Conservation (phyloP, 2,888 invertebrate species). For the Hybos culiciformis region DNA sequence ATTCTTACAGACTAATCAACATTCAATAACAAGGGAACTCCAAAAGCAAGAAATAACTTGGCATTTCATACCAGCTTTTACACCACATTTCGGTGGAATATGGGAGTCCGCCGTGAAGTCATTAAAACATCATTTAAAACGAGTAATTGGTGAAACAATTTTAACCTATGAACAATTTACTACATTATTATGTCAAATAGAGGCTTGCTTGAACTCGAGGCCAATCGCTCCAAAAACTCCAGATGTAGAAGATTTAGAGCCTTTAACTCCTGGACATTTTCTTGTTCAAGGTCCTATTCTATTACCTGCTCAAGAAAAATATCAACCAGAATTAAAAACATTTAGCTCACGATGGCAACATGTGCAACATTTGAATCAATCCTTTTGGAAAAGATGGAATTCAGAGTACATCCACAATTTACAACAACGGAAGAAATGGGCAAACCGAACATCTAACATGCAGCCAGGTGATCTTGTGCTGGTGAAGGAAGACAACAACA, state of each 20-base stretch:
- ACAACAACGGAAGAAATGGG: constrained; percentile 18
- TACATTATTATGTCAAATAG: constrained; percentile 17
- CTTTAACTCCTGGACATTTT: constrained; percentile 9
- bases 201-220: constrained; percentile 18
- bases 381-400: constrained; percentile 17
- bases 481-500: constrained; percentile 16
- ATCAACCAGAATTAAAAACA: no score
- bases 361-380: constrained; percentile 15
- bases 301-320: constrained; percentile 7
- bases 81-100: constrained; percentile 21
- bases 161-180: constrained; percentile 19
- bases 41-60: background rate
- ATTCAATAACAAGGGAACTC: constrained; percentile 18
- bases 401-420: constrained; percentile 17
- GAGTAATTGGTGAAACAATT: constrained; percentile 14
- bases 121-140: constrained; percentile 18
- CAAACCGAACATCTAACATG: constrained; percentile 2
- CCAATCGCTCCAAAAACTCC: constrained; percentile 14
- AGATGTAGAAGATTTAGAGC: constrained; percentile 6
- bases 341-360: constrained; percentile 16
- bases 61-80: constrained; percentile 13
- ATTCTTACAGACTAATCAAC: constrained; percentile 5
- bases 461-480: constrained; percentile 17
- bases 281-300: background rate
- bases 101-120: constrained; percentile 21